phyloP scores from a whole-genome alignment of 2,797 vertebrate species.

The Phalanger gymnotis region DNA sequence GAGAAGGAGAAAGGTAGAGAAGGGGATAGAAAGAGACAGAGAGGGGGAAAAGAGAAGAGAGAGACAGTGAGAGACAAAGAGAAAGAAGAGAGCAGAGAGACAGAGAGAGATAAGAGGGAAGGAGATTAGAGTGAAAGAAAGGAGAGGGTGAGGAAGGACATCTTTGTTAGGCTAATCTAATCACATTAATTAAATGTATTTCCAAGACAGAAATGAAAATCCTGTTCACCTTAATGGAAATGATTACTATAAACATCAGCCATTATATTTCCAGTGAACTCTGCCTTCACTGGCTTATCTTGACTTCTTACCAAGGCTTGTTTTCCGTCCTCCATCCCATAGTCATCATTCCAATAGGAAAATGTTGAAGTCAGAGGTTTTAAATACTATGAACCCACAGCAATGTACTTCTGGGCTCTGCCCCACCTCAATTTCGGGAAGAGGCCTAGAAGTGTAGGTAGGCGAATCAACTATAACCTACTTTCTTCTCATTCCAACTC shows the following conservation, averaged over 20 bases:
- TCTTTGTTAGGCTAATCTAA: constrained; percentile 4
- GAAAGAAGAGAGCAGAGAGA: too few species aligned
- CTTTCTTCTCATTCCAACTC: not conserved
- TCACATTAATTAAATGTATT: not conserved
- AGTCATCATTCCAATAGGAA: not conserved
- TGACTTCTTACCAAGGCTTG: not conserved
- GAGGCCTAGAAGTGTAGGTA: not conserved
- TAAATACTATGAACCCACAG: not conserved
- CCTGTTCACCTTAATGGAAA: not conserved
- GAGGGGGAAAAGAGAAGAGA: not conserved
- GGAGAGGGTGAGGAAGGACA: not conserved
- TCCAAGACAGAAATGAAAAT: not conserved
- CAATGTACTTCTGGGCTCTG: not conserved
- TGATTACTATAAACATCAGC: not conserved
- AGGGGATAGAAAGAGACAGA: not conserved
- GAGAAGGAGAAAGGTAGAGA: not conserved
- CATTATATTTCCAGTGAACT: not conserved
- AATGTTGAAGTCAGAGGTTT: not conserved
- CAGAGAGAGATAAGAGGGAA: not conserved
- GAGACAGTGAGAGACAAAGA: not conserved
- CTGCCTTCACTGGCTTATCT: not conserved
- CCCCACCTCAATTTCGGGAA: not conserved
- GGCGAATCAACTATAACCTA: not conserved
- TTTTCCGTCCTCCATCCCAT: not conserved
- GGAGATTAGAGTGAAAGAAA: not conserved